Conservation (phyloP, 2,888 invertebrate species). For the Parnassius orleans region DNA sequence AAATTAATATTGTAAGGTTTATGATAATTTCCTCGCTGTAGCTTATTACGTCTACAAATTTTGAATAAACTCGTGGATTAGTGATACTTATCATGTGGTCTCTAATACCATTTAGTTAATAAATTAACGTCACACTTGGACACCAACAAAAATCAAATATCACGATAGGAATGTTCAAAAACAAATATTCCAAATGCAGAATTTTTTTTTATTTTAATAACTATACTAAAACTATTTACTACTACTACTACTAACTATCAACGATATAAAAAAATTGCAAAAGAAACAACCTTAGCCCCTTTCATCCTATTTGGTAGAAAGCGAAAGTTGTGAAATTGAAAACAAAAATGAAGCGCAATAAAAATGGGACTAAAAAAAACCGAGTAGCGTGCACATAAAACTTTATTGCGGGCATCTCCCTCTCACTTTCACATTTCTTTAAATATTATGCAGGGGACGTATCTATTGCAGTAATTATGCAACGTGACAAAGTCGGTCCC, state of each 20-base stretch:
- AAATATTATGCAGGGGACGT: conserved; percentile 33
- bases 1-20: no score
- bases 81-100: no score
- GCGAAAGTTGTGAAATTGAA: conserved; percentile 36
- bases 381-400: conserved; percentile 53
- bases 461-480: conserved; percentile 38
- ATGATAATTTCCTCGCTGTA: no score
- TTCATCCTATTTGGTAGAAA: conserved; percentile 33
- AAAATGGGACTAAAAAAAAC: conserved; percentile 47
- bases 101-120: no score
- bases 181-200: no score
- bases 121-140: no score
- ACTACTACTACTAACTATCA: conserved; percentile 2
- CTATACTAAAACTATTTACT: neutral
- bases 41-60: no score
- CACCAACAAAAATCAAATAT: no score
- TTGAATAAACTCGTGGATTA: no score
- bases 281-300: conserved; percentile 36
- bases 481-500: conserved; percentile 35
- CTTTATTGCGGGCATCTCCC: conserved; percentile 38
- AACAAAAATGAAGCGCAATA: conserved; percentile 37
- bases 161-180: no score
- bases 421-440: conserved; percentile 64
- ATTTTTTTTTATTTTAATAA: conserved; percentile 3
- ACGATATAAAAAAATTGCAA: conserved; percentile 35